These are phyloP conservation scores for Circaetus gallicus DNA, from an alignment of 2,113 vertebrate genomes.

Conservation along the genomic window DNA sequence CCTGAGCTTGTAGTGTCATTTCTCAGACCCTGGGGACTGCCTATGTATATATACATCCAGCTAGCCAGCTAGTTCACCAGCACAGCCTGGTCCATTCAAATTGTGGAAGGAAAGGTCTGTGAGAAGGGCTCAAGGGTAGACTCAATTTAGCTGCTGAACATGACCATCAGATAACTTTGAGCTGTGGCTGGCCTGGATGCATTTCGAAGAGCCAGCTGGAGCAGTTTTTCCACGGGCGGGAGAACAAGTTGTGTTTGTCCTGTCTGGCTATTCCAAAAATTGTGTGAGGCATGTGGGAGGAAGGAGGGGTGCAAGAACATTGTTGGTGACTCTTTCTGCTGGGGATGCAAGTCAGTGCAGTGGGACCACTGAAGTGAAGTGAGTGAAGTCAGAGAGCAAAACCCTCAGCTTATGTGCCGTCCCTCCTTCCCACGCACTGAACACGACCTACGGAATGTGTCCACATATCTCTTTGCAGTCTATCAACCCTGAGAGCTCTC, in stretches of 20 bases:
- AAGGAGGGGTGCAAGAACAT: background rate
- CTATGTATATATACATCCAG: background rate
- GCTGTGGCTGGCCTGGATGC: background rate
- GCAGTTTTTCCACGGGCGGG: background rate
- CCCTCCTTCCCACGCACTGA: background rate
- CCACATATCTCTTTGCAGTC: background rate
- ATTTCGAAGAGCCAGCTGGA: background rate
- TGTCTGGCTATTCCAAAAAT: background rate
- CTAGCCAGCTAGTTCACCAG: background rate
- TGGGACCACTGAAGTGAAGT: background rate
- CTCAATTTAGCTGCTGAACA: background rate
- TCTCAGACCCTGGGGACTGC: background rate
- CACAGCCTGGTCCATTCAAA: background rate
- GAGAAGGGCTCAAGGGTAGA: background rate
- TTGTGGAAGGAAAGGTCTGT: background rate
- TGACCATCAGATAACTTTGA: slow-evolving; percentile 5
- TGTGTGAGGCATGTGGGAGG: background rate
- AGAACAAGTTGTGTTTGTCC: background rate
- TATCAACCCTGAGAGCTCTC: background rate
- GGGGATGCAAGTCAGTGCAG: background rate
- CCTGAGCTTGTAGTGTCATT: background rate
- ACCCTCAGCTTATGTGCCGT: background rate
- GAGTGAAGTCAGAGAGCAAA: background rate
- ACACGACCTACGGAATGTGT: fast-evolving
- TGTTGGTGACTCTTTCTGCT: background rate